phyloP scores from a whole-genome alignment of 2,113 vertebrate genomes.

The Lota lota region DNA sequence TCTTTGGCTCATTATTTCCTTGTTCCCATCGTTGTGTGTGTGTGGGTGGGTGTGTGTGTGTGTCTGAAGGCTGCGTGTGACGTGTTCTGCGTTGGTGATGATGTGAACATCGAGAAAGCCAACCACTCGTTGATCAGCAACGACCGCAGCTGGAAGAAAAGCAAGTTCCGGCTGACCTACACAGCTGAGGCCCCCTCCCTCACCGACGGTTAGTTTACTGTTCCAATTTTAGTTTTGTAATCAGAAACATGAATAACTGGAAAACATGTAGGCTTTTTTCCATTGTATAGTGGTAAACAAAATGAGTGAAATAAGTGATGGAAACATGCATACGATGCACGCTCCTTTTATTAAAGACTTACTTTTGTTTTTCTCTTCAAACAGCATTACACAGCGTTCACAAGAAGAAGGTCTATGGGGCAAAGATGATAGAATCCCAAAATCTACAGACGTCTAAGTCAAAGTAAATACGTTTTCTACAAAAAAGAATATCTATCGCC shows the following conservation, averaged over 20 bases:
- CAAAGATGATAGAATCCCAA: constrained; percentile 84
- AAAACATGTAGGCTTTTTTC: too few species aligned
- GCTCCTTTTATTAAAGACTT: neutral
- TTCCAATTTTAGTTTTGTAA: neutral
- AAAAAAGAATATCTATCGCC: too few species aligned
- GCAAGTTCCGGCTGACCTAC: constrained; percentile 91
- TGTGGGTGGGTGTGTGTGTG: neutral
- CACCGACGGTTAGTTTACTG: constrained; percentile 78
- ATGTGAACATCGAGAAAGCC: constrained; percentile 97
- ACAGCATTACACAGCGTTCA: constrained; percentile 88
- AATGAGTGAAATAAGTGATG: neutral
- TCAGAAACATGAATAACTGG: too few species aligned
- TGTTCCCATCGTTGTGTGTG: neutral
- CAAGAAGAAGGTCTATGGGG: constrained; percentile 88
- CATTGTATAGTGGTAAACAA: too few species aligned
- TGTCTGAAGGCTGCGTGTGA: constrained; percentile 89
- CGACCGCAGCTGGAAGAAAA: constrained; percentile 97
- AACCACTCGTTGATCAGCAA: constrained; percentile 96
- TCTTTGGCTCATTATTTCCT: neutral
- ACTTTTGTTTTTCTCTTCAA: constrained; percentile 20
- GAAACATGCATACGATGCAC: neutral
- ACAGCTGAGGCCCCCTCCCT: constrained; percentile 86
- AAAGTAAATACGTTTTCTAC: constrained; percentile 75
- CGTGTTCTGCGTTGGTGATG: constrained; percentile 96
- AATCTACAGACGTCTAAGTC: constrained; percentile 93